Base-by-base conservation (phyloP, 2,113 vertebrate species). In the Herpailurus yagouaroundi region DNA sequence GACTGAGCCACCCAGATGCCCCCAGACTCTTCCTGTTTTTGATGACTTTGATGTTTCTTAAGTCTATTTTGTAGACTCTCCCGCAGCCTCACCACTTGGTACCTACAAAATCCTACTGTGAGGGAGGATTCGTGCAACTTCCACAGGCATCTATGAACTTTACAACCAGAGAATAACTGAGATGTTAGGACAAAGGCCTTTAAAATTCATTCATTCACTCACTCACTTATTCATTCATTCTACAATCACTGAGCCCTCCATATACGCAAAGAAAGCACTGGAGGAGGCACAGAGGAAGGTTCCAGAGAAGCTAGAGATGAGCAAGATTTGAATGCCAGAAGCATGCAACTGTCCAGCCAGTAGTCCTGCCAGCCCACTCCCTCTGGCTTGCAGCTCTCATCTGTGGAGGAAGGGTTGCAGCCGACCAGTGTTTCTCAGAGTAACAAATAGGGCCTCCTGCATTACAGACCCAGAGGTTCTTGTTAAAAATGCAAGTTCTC, bases 261-360 rank as follows among this genome's bases (percentile, higher is more conserved):
- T 52, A 41, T 31, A 52, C 16, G 10, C 50, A 50, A 64, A 76
- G 82, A 50, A 52, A 36, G 18, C 15, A 38, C 4, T 6, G 3
- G 45, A 79, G 68, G 25, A 77, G 9, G 29, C 36, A 48, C 52
- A 50, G 33, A 33, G 4, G 41, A 73, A 7, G 52, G 25, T 3
- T 3, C n/a, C 36, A 41, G 45, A 29, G 64, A 73, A 33, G 48
- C 21, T 14, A 4, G 12, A 48, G 48, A 10, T 33, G 10, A 84
- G 57, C 57, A 60, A 60, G 73, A 29, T 13, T 6, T 10, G 5
- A 50, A 5, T 3, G 3, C 7, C 63, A 45, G 18, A 68, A 57
- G 50, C 15, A 6, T 0, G 4, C 5, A 4, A 18, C 7, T 6
- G 33, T 18, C 3, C 1, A 12, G 84, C 7, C 21, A 0, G 14